phyloP scores from a whole-genome alignment of 2,797 vertebrate genomes.

The Crossoptilon crossoptilon region DNA sequence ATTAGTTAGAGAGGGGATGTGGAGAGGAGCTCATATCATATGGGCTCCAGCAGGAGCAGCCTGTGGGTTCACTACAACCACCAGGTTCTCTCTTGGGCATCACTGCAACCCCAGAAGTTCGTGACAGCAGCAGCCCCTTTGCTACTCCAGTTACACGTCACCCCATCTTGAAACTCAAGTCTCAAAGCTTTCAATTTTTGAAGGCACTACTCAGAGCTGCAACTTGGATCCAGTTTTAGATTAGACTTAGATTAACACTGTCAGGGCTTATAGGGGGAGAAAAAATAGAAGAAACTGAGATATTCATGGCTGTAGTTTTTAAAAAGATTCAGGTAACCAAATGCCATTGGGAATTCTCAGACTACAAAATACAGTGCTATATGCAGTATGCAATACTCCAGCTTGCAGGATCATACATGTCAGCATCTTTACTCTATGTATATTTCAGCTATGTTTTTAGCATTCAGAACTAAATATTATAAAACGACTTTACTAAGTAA shows the following conservation, averaged over 20 bases:
- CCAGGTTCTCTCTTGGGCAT: not conserved
- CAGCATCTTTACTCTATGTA: not conserved
- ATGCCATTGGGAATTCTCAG: not conserved
- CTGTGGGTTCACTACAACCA: not conserved
- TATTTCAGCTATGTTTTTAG: conserved; percentile 20
- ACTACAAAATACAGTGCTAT: not conserved
- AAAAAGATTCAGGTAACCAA: not conserved
- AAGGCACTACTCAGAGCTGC: not conserved
- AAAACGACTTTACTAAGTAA: not conserved
- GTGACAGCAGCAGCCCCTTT: not conserved
- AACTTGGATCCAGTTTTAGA: not conserved
- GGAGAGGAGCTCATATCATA: not conserved
- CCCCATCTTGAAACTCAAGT: not conserved
- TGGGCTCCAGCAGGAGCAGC: not conserved
- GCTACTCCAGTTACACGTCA: not conserved
- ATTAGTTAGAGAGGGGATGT: not conserved
- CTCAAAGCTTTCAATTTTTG: not conserved
- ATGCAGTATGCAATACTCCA: not conserved
- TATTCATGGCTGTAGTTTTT: not conserved
- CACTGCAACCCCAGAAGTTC: not conserved
- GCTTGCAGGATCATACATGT: not conserved
- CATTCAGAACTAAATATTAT: not conserved
- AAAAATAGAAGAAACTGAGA: not conserved
- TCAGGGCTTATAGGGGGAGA: not conserved
- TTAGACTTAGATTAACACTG: not conserved